Evolutionary conservation across 1,140 invertebrate species (phyloP).

Genomic region (Theocolax elegans): DNA sequence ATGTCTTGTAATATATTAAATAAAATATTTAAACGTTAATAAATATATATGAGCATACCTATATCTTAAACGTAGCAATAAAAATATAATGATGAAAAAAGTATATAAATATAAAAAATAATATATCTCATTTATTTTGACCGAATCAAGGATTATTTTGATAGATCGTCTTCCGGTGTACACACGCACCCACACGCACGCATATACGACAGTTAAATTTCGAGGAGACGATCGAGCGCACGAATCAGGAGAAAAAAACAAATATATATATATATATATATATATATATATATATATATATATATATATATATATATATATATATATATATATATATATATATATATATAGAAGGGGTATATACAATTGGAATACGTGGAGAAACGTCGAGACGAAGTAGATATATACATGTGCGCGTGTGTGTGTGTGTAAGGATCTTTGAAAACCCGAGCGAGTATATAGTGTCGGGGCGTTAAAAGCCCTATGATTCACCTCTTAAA

Average conservation of each 20-base stretch:
- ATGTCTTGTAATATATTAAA: no score
- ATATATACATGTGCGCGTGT: no score
- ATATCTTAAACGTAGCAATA: no score
- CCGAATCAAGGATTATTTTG: slow-evolving; percentile 7
- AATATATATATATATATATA: not conserved
- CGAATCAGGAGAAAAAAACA: not conserved
- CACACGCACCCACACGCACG: no score
- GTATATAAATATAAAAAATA: no score
- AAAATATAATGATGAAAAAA: no score
- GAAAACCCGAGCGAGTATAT: slow-evolving; percentile 29
- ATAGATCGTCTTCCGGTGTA: slow-evolving; percentile 21
- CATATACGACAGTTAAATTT: slow-evolving; percentile 16
- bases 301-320: no score
- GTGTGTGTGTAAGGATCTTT: slow-evolving; percentile 40
- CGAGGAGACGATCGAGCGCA: not conserved
- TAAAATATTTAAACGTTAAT: no score
- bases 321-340: no score
- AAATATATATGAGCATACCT: no score
- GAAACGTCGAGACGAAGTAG: slow-evolving; percentile 34
- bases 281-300: not conserved
- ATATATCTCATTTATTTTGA: no score
- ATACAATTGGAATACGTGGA: slow-evolving; percentile 25
- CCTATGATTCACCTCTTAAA: slow-evolving; percentile 63
- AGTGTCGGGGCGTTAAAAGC: slow-evolving; percentile 49
- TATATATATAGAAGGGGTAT: no score